These are phyloP conservation scores for Thalpophila matura DNA, from an alignment of 2,888 invertebrate species.

Conservation along the genomic window DNA sequence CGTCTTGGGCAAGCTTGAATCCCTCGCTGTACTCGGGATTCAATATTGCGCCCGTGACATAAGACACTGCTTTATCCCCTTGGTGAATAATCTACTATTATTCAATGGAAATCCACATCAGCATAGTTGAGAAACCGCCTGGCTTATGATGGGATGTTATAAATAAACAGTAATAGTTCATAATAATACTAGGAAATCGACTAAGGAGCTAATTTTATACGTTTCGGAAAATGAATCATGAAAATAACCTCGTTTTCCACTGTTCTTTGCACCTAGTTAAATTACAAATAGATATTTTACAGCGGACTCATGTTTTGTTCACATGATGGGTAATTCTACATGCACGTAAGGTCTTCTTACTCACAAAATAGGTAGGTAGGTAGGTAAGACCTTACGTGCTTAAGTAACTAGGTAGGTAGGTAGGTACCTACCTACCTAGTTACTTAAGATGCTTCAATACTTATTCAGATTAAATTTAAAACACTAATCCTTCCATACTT, in stretches of 20 bases:
- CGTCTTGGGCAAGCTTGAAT: too few relatives aligned
- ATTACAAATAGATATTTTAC: constrained; percentile 12
- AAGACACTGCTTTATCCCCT: too few relatives aligned
- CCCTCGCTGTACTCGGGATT: too few relatives aligned
- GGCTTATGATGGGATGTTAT: neutral
- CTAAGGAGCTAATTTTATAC: constrained; percentile 9
- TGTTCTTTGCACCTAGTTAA: constrained; percentile 33
- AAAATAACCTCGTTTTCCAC: constrained; percentile 5
- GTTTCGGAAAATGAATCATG: constrained; percentile 41
- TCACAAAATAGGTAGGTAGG: neutral
- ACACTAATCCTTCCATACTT: too few relatives aligned
- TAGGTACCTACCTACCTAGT: too few relatives aligned
- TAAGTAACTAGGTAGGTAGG: too few relatives aligned
- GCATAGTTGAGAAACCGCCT: neutral
- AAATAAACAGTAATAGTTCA: neutral
- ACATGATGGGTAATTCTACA: constrained; percentile 6
- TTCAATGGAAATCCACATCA: neutral
- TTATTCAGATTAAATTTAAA: too few relatives aligned
- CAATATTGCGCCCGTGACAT: too few relatives aligned
- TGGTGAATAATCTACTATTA: too few relatives aligned
- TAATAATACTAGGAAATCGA: constrained; percentile 11
- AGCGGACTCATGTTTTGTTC: constrained; percentile 22
- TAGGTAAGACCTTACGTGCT: too few relatives aligned
- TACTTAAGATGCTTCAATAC: too few relatives aligned
- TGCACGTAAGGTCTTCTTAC: constrained; percentile 4